Evolutionary conservation across 2,888 invertebrate genomes (phyloP), one percentile per base, ranked within the genome.

Genomic region (Lycocerus yunnanus): DNA sequence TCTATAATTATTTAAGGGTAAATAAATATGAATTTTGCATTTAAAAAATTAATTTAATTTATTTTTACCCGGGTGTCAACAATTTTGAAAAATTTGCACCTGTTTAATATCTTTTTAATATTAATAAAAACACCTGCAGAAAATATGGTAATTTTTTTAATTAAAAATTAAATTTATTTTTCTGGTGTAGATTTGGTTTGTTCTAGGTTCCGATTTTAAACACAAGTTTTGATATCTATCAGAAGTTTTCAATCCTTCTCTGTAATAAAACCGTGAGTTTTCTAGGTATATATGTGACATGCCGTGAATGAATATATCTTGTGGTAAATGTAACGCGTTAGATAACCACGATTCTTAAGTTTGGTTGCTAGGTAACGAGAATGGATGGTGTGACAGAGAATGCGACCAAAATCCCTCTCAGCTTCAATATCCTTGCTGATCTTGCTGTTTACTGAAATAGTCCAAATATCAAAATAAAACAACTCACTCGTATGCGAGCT

Each of bases 301-400:
- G 84, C 83, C 83, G 84, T 81, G 83, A 82, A 81, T 83, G 84
- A 83, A 83, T 84, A 85, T 83, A 83, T 84, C 84, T 84, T 84
- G 83, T 82, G 84, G 84, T 84, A 77, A 75, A 75, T 71, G 77
- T 75, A 85, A 84, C 83, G 83, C 83, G 84, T 82, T 84, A 84
- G 80, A 77, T 75, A 78, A 78, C 73, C 74, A 81, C 80, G 83
- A 84, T 83, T 63, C 83, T 82, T 81, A 81, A 83, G 80, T 81
- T 69, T 80, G 78, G 83, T 83, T 82, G 83, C 83, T 81, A 78
- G 79, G 84, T 83, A 83, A 83, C 85, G 78, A 78, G 78, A 80
- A 79, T 78, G 81, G 81, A 81, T 80, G 80, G 81, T 80, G 80
- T 79, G 81, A 80, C 80, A 78, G 78, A 77, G 78, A 80, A 75